Evolutionary conservation across 2,797 vertebrate genomes (phyloP).

Genomic region (Phalanger gymnotis): DNA sequence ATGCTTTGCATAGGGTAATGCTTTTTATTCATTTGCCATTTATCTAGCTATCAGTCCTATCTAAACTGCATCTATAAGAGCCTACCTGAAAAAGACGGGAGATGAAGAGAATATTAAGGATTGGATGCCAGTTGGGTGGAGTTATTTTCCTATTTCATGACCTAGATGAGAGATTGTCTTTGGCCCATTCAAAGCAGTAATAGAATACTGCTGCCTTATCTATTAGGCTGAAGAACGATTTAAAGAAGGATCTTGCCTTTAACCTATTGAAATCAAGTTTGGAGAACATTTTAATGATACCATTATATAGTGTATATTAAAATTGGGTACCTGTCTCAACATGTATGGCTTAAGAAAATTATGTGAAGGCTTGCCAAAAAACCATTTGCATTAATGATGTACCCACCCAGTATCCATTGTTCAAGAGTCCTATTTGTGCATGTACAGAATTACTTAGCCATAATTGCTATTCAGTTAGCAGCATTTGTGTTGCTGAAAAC

Average conservation of each 20-base stretch:
- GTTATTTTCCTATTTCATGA: neutral
- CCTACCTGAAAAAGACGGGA: neutral
- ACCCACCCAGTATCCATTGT: neutral
- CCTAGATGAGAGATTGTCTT: neutral
- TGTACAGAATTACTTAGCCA: conserved; percentile 16
- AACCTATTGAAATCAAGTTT: neutral
- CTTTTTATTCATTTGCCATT: neutral
- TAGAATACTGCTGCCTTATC: neutral
- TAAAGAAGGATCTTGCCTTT: neutral
- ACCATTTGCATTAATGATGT: neutral
- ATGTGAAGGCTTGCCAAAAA: neutral
- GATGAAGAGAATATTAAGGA: neutral
- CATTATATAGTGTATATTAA: neutral
- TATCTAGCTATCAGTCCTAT: neutral
- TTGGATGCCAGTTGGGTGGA: neutral
- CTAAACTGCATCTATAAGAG: neutral
- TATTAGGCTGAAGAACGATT: neutral
- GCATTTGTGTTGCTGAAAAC: neutral
- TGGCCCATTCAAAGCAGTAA: neutral
- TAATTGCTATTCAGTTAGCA: neutral
- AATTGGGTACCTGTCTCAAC: neutral
- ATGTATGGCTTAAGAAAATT: neutral
- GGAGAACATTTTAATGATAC: neutral
- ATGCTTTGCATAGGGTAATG: neutral
- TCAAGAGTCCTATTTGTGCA: conserved; percentile 3